These are phyloP conservation scores for Sakesphorus luctuosus DNA, from an alignment of 2,113 vertebrate genomes.

Conservation along the genomic window DNA sequence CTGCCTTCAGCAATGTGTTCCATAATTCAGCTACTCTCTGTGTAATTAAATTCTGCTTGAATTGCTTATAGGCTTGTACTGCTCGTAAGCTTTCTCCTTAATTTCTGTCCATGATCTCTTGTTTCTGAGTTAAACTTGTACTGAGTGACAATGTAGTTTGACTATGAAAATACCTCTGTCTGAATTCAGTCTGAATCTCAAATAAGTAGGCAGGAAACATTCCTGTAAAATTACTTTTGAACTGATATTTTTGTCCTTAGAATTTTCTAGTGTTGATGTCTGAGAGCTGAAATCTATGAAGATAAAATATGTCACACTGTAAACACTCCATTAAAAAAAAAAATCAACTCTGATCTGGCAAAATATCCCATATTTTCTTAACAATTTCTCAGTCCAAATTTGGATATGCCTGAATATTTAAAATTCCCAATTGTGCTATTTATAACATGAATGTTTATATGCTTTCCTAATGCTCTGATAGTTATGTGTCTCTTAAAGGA, in stretches of 20 bases:
- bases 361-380: conserved; percentile 43
- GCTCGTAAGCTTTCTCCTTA: conserved; percentile 52
- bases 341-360: conserved; percentile 19
- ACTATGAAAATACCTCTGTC: conserved; percentile 35
- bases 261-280: conserved; percentile 25
- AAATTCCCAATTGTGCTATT: conserved; percentile 63
- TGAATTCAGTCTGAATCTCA: conserved; percentile 47
- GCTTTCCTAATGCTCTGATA: conserved; percentile 24
- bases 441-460: conserved; percentile 21
- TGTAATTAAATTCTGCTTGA: conserved; percentile 78
- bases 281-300: conserved; percentile 42
- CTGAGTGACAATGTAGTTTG: not conserved
- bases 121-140: conserved; percentile 61
- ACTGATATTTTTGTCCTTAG: conserved; percentile 43
- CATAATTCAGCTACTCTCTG: conserved; percentile 70
- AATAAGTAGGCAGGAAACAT: conserved; percentile 19
- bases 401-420: conserved; percentile 47
- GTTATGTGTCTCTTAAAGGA: conserved; percentile 63
- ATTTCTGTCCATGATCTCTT: conserved; percentile 48
- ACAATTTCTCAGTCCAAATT: conserved; percentile 55
- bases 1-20: conserved; percentile 70
- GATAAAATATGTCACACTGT: conserved; percentile 59
- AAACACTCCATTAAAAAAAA: conserved; percentile 24
- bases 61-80: conserved; percentile 70
- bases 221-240: conserved; percentile 15